Percentiles rank a stretch among this genome's conserved stretches.
Evolutionary conservation across 2,888 invertebrate species (phyloP).

Genomic region (Alsophila aescularia): DNA sequence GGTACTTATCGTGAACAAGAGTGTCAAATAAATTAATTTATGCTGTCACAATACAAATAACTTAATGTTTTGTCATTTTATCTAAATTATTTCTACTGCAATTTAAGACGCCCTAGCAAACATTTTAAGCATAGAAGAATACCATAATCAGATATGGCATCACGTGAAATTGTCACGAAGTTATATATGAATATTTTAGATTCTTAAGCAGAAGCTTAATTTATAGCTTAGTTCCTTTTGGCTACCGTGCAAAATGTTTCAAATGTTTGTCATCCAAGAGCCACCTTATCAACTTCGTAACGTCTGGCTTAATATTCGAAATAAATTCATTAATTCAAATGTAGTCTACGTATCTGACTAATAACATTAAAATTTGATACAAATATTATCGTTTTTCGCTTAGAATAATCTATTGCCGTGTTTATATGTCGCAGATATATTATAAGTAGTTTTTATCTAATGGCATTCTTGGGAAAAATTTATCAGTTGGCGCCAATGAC

Average conservation of each 20-base stretch:
- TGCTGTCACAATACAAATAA: too few species aligned
- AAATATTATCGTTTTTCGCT: conserved; percentile 55
- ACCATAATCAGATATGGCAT: conserved; percentile 1
- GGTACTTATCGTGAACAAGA: conserved; percentile 11
- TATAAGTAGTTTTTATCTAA: conserved; percentile 47
- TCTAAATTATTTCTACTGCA: conserved; percentile 5
- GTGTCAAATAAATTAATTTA: conserved; percentile 6
- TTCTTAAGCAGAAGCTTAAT: background rate
- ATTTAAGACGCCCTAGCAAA: background rate
- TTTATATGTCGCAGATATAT: conserved; percentile 49
- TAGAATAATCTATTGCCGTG: conserved; percentile 40
- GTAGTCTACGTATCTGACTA: conserved; percentile 49
- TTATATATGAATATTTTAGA: background rate
- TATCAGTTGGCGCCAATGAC: conserved; percentile 45
- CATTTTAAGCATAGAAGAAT: background rate
- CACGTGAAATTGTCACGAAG: background rate
- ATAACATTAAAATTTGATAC: conserved; percentile 44
- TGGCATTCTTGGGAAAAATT: conserved; percentile 57
- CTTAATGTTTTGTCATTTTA: background rate
- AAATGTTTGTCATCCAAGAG: conserved; percentile 8
- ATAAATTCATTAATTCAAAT: conserved; percentile 52
- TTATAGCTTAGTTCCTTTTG: conserved; percentile 10
- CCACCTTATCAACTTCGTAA: conserved; percentile 28
- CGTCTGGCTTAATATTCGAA: conserved; percentile 49
- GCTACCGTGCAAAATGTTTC: conserved; percentile 23